Evolutionary conservation across 1,140 invertebrate species (phyloP), one percentile per base, ranked within the genome.

Genomic region (Tetraneura akinire): DNA sequence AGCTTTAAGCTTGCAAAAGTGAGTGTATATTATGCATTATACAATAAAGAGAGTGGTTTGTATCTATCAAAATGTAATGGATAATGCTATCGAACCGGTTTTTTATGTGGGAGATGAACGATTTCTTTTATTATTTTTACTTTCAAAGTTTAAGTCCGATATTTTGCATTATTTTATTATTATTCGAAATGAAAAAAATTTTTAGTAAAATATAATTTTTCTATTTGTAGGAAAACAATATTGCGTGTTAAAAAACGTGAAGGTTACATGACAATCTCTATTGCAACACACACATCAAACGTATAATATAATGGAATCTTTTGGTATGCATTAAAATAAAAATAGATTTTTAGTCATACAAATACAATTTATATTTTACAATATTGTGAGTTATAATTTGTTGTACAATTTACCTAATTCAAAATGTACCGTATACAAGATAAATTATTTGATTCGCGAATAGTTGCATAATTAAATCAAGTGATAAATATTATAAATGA

Each of bases 241-340:
- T 49, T 51, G 68, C 68, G 68, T 49, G 68, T 45, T 9, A 45
- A 71, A 29, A 45, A 71, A 49, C 68, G 16, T 32, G 45, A 71
- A 71, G 68, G 68, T 71, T 71, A 71, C 45, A n/a, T 23, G 45
- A 71, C 68, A 71, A 71, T 71, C 68, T 71, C 68, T 71, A 71
- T 71, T 71, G 47, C 68, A 29, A 71, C 23, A 71, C 47, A 18
- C 21, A 6, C 23, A 9, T 70, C 21, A 23, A 29, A 29, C 18
- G 47, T 8, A 51, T n/a, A 71, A 71, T 51, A 37, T n/a, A 71
- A 71, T 29, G 16, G 23, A 51, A 51, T 71, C 66, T 29, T 51
- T 51, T 51, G 47, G 23, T 4, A 23, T 47, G 11, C 16, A 26
- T 21, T 10, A 55, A 32, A 68, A 68, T 32, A 23, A 23, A 68